phyloP scores from a whole-genome alignment of 2,113 vertebrate species.

The Columba livia region DNA sequence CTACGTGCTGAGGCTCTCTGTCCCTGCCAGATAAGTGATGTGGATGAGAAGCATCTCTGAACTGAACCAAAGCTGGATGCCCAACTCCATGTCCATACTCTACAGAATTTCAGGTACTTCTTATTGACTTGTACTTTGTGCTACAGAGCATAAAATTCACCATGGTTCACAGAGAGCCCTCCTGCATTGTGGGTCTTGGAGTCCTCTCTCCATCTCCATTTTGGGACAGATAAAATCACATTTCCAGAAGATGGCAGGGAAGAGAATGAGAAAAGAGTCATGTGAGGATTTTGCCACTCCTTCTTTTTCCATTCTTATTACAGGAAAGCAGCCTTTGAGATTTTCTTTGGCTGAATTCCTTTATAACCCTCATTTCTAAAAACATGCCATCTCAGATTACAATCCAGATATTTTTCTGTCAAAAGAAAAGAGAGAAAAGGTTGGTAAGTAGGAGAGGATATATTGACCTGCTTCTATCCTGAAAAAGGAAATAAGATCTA shows the following conservation, averaged over 20 bases:
- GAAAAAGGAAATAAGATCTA: not conserved
- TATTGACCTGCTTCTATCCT: not conserved
- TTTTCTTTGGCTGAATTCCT: not conserved
- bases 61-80: not conserved
- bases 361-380: not conserved
- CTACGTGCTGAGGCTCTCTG: fast-evolving
- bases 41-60: not conserved
- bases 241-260: not conserved
- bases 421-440: not conserved
- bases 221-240: not conserved
- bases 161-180: not conserved
- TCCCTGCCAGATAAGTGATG: not conserved
- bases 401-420: not conserved
- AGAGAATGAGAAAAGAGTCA: not conserved
- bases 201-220: not conserved
- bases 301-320: not conserved
- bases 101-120: not conserved
- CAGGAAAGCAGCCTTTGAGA: not conserved
- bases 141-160: not conserved
- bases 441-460: not conserved
- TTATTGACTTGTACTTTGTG: not conserved
- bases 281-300: not conserved
- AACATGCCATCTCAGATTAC: not conserved
- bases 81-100: not conserved
- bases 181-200: not conserved